Percentiles rank a stretch among this genome's conserved stretches.
These are phyloP conservation scores for Pseudolaguvia tuberculata DNA, from an alignment of 2,113 vertebrate species.

Conservation along the genomic window DNA sequence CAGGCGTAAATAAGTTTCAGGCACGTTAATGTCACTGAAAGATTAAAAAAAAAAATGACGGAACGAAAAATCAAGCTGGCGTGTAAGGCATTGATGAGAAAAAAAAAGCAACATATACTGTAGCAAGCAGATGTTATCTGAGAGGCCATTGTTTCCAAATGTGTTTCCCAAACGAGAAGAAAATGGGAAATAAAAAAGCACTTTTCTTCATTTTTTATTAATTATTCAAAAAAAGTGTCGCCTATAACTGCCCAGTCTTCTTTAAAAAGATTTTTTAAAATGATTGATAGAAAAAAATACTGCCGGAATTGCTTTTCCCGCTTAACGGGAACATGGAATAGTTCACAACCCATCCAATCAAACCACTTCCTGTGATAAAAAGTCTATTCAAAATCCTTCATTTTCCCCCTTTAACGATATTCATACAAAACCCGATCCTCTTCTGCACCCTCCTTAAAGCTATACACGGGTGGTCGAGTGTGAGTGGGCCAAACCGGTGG, in stretches of 20 bases:
- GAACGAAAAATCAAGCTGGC: constrained; percentile 61
- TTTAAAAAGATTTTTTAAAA: constrained; percentile 75
- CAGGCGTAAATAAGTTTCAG: constrained; percentile 54
- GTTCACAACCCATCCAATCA: constrained; percentile 65
- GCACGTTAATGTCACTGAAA: constrained; percentile 60
- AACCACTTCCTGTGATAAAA: constrained; percentile 66
- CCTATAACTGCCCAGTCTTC: constrained; percentile 66
- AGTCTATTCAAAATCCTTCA: constrained; percentile 65
- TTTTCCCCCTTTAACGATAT: constrained; percentile 49
- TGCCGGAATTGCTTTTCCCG: constrained; percentile 64
- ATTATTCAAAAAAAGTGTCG: constrained; percentile 67
- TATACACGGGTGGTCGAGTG: constrained; percentile 99
- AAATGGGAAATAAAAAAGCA: constrained; percentile 77
- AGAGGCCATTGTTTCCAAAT: constrained; percentile 68
- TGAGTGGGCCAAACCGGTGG: constrained; percentile 95
- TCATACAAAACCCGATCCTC: constrained; percentile 31
- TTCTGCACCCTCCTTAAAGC: constrained; percentile 69
- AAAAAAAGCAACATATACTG: constrained; percentile 65
- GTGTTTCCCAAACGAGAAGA: constrained; percentile 61
- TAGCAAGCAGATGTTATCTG: constrained; percentile 54
- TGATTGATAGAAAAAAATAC: constrained; percentile 73
- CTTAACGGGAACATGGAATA: constrained; percentile 57
- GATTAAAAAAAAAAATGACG: constrained; percentile 57
- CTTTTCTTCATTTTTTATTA: constrained; percentile 64
- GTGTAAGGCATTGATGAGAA: constrained; percentile 73